These are phyloP conservation scores for Indicator indicator DNA, from an alignment of 2,113 vertebrate species.

Conservation along the genomic window DNA sequence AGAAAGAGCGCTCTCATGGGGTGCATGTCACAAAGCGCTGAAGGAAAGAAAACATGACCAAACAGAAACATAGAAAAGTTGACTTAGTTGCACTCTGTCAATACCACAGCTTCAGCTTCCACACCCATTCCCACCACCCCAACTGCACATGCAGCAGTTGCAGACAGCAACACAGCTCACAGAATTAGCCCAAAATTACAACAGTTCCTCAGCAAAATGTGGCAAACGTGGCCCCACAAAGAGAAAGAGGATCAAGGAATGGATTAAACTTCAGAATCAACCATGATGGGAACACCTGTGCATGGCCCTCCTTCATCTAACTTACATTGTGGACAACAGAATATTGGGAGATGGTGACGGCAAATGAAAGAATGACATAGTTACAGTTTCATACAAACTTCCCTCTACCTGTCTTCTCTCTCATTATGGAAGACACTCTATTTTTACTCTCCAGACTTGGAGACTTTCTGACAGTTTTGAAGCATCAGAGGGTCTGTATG, in stretches of 20 bases:
- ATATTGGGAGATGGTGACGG: background rate
- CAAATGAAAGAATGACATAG: background rate
- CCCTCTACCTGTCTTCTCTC: background rate
- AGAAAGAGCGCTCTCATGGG: conserved; percentile 99
- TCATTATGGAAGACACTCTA: background rate
- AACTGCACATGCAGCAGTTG: background rate
- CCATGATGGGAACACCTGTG: background rate
- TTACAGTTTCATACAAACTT: background rate
- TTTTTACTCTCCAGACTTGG: background rate
- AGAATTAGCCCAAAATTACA: background rate
- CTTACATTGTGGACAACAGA: background rate
- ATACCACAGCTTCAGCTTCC: background rate
- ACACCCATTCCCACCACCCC: background rate
- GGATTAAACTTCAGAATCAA: background rate
- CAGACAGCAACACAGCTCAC: background rate
- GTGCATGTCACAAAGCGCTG: conserved; percentile 99
- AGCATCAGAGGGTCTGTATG: background rate
- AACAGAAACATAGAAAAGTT: background rate
- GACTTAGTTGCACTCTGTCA: background rate
- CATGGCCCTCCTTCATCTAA: background rate
- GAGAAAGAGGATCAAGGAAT: background rate
- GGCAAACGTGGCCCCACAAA: background rate
- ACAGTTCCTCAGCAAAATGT: background rate
- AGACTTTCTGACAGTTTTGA: background rate
- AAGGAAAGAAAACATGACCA: conserved; percentile 22